Conservation (phyloP, 2,113 vertebrate species). For the Percina caprodes region DNA sequence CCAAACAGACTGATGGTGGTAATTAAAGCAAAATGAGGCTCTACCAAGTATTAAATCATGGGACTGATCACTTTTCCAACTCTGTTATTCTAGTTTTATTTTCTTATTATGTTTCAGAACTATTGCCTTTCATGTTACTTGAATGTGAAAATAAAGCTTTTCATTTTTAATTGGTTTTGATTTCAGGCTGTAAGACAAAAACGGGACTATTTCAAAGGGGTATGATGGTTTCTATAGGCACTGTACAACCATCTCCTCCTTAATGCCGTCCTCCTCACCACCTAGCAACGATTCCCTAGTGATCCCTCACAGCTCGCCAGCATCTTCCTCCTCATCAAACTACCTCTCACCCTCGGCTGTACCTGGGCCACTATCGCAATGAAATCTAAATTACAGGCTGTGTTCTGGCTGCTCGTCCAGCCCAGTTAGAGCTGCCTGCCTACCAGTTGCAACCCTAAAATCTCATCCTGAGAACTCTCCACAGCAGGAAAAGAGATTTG, state of each 20-base stretch:
- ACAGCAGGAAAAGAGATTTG: conserved; percentile 29
- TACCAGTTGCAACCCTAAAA: conserved; percentile 14
- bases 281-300: not conserved
- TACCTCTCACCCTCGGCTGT: conserved; percentile 53
- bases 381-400: conserved; percentile 78
- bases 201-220: too few relatives aligned
- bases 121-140: too few relatives aligned
- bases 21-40: too few relatives aligned
- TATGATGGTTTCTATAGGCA: too few relatives aligned
- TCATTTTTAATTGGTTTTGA: too few relatives aligned
- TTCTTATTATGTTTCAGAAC: too few relatives aligned
- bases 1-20: too few relatives aligned
- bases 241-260: conserved; percentile 32
- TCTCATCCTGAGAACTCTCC: conserved; percentile 20
- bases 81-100: too few relatives aligned
- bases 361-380: conserved; percentile 73
- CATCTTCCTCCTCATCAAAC: conserved; percentile 32
- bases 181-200: too few relatives aligned
- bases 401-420: conserved; percentile 62
- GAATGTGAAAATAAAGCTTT: too few relatives aligned
- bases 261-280: not conserved
- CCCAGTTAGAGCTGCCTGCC: conserved; percentile 27
- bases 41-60: too few relatives aligned
- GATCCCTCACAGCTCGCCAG: conserved; percentile 50
- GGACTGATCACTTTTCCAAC: too few relatives aligned